Percentiles rank a stretch among this genome's conserved stretches.
Conservation (phyloP, 2,113 vertebrate species). For the Myanophis thanlyinensis region DNA sequence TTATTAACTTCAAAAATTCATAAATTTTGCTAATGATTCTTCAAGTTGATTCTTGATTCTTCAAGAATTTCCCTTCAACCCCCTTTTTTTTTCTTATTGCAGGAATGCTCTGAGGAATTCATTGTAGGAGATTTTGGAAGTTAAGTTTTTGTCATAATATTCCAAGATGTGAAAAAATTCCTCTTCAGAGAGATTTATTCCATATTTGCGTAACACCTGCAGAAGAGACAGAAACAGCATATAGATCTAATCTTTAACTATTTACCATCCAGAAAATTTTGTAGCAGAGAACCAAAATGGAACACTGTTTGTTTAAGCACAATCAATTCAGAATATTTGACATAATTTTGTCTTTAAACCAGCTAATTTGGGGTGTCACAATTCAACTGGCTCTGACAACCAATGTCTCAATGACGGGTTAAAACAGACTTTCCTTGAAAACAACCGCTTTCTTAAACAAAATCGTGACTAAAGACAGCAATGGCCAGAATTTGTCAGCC, state of each 20-base stretch:
- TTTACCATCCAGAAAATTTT: background rate
- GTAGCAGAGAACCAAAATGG: slow-evolving; percentile 1
- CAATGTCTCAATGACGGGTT: background rate
- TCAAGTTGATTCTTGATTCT: slow-evolving; percentile 23
- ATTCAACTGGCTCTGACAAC: background rate
- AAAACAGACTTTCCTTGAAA: background rate
- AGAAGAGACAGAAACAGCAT: slow-evolving; percentile 1
- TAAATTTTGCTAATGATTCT: slow-evolving; percentile 41
- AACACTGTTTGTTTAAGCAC: background rate
- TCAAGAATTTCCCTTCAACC: background rate
- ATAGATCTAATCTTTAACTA: background rate
- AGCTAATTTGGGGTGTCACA: background rate
- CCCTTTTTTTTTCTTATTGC: slow-evolving; percentile 50
- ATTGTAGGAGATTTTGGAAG: slow-evolving; percentile 72
- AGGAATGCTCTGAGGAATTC: slow-evolving; percentile 78
- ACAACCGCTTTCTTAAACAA: background rate
- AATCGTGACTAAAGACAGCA: background rate
- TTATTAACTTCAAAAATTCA: slow-evolving; percentile 51
- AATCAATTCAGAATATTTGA: slow-evolving; percentile 14
- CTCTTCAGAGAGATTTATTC: slow-evolving; percentile 67
- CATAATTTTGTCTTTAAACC: background rate
- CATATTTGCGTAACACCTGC: slow-evolving; percentile 71
- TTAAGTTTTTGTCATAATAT: slow-evolving; percentile 73
- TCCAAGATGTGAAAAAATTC: slow-evolving; percentile 75
- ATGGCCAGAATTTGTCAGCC: background rate